These are phyloP conservation scores for Agonopterix alstromeriana DNA, from an alignment of 2,888 invertebrate genomes.

Conservation along the genomic window DNA sequence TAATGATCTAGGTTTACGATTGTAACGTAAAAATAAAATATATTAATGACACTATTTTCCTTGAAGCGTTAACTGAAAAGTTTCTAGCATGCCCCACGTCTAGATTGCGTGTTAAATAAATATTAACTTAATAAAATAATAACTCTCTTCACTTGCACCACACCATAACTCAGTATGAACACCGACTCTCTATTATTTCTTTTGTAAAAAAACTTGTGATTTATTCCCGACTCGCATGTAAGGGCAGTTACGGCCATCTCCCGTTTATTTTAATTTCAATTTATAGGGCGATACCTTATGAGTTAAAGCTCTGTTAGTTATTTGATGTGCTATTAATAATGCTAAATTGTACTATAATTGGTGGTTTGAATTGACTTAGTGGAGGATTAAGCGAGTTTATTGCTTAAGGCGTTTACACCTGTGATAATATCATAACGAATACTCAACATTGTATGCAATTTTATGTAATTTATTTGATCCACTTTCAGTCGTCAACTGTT, in stretches of 20 bases:
- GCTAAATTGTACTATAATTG: conserved; percentile 39
- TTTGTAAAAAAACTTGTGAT: conserved; percentile 59
- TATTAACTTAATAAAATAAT: too few relatives aligned
- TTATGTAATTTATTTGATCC: too few relatives aligned
- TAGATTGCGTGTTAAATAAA: too few relatives aligned
- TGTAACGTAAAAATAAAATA: too few relatives aligned
- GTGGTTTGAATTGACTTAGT: conserved; percentile 9
- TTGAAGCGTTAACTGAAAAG: too few relatives aligned
- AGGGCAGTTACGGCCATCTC: conserved; percentile 45
- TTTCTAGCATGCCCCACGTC: too few relatives aligned
- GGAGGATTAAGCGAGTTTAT: conserved; percentile 6
- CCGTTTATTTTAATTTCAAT: conserved; percentile 72
- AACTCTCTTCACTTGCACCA: conserved; percentile 28
- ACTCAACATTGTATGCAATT: too few relatives aligned
- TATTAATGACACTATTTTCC: too few relatives aligned
- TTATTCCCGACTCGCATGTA: conserved; percentile 56
- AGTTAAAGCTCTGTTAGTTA: conserved; percentile 35
- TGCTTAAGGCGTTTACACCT: neutral
- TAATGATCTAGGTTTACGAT: too few relatives aligned
- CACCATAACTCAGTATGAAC: conserved; percentile 29
- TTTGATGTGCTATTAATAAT: conserved; percentile 51
- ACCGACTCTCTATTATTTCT: conserved; percentile 53
- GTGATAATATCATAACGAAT: too few relatives aligned
- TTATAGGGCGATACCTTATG: conserved; percentile 57
- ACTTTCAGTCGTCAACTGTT: too few relatives aligned